Base-by-base conservation (phyloP, 2,113 vertebrate genomes). In the Hymenochirus boettgeri region DNA sequence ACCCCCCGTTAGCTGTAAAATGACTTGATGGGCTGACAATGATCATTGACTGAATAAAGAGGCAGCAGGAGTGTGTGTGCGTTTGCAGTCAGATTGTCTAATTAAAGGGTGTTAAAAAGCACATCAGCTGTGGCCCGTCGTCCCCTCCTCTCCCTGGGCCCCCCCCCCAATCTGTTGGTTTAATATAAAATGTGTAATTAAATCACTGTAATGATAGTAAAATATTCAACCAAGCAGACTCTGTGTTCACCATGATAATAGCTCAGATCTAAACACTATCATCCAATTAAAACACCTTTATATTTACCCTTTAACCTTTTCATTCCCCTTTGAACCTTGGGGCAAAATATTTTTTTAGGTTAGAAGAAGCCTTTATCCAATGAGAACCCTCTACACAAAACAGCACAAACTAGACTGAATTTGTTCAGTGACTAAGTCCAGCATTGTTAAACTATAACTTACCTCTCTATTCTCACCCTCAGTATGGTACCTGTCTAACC, bases 121-220 rank as follows among this genome's bases (percentile, higher is more conserved):
- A 17, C 45, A 67, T 67, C 64, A 42, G 39, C 46, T 42, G 21
- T 51, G 64, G 31, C 56, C 55, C 31, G 10, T 19, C 25, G 5
- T 7, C 31, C 55, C 50, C 22, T 9, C n/a, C 27, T 4, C 10
- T 56, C 54, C 55, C 51, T 1, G 5, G 55, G 31, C 55, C 39
- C 29, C 46, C 22, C 11, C 22, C 23, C 26, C 22, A 47, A 67
- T 58, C 64, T 25, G 45, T 42, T 39, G 55, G 54, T 57, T 35
- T 18, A 52, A 42, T 3, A 4, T 2, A 42, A 24, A 25, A 25
- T 3, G 39, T 59, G 56, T 67, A 67, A 67, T 67, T 67, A 29
- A 67, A 67, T 58, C 63, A 50, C 19, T 29, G 39, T 13, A 39
- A 58, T 67, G 33, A 42, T 42, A 52, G 64, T 52, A 51, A 67